Evolutionary conservation across 2,888 invertebrate genomes (phyloP).

Genomic region (Zonitis immaculata): DNA sequence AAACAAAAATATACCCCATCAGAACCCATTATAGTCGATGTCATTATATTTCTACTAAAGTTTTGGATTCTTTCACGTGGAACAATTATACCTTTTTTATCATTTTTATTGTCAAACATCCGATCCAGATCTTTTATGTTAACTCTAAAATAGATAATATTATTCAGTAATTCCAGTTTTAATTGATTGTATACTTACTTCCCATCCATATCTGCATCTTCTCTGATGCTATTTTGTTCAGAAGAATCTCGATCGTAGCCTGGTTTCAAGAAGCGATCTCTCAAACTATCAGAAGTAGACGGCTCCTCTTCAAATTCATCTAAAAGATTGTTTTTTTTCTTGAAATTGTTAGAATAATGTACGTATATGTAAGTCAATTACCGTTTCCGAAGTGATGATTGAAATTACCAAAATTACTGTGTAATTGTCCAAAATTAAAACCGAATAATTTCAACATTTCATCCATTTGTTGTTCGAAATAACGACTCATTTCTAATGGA

Average conservation of each 20-base stretch:
- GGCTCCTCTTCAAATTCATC: conserved; percentile 16
- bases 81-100: conserved; percentile 12
- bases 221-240: conserved; percentile 7
- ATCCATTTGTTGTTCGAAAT: conserved; percentile 59
- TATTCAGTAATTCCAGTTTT: neutral
- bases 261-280: conserved; percentile 55
- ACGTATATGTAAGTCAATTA: no score
- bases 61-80: conserved; percentile 30
- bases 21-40: conserved; percentile 52
- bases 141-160: conserved; percentile 26
- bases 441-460: conserved; percentile 53
- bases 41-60: conserved; percentile 54
- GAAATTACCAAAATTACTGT: conserved; percentile 20
- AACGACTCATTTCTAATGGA: conserved; percentile 57
- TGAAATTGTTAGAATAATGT: no score
- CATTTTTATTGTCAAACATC: conserved; percentile 22
- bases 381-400: neutral
- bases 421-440: no score
- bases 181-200: conserved; percentile 44
- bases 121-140: conserved; percentile 31
- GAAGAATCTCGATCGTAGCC: conserved; percentile 39
- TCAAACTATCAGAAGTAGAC: conserved; percentile 38
- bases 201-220: conserved; percentile 50
- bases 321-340: no score
- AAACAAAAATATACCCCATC: conserved; percentile 50